Conservation (phyloP, 2,888 invertebrate species). For the Operophtera brumata region DNA sequence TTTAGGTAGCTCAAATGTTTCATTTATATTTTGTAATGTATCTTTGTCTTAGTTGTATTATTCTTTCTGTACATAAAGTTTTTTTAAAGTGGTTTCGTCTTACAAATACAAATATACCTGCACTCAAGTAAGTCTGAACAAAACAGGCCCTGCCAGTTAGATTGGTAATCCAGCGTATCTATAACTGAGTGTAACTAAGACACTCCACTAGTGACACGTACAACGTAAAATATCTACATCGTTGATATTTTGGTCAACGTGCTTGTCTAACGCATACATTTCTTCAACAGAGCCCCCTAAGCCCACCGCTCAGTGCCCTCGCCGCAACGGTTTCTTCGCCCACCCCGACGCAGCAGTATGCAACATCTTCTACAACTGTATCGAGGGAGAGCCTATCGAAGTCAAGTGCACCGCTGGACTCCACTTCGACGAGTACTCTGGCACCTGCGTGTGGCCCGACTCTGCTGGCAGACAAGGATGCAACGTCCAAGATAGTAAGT, state of each 20-base stretch:
- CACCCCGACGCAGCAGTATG: constrained; percentile 91
- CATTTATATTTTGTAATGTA: too few species aligned
- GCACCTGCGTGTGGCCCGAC: constrained; percentile 95
- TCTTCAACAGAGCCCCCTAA: constrained; percentile 86
- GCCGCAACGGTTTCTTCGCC: constrained; percentile 94
- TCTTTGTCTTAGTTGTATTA: too few species aligned
- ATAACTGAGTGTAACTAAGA: too few species aligned
- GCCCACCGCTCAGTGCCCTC: constrained; percentile 86
- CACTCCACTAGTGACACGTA: too few species aligned
- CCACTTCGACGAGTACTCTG: constrained; percentile 93
- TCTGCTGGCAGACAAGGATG: constrained; percentile 88
- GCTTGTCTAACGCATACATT: neutral
- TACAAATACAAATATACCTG: too few species aligned
- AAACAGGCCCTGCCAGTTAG: too few species aligned
- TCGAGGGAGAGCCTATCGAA: constrained; percentile 90
- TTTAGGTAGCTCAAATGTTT: too few species aligned
- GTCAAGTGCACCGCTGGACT: constrained; percentile 92
- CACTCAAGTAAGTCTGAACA: too few species aligned
- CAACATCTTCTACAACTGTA: constrained; percentile 93
- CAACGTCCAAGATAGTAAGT: constrained; percentile 79
- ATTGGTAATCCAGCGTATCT: too few species aligned
- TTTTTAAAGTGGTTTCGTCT: too few species aligned
- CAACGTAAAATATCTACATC: too few species aligned
- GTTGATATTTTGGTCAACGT: neutral
- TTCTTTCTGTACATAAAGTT: too few species aligned